Base-by-base conservation (phyloP, 2,797 vertebrate species). In the Thalassophryne amazonica region DNA sequence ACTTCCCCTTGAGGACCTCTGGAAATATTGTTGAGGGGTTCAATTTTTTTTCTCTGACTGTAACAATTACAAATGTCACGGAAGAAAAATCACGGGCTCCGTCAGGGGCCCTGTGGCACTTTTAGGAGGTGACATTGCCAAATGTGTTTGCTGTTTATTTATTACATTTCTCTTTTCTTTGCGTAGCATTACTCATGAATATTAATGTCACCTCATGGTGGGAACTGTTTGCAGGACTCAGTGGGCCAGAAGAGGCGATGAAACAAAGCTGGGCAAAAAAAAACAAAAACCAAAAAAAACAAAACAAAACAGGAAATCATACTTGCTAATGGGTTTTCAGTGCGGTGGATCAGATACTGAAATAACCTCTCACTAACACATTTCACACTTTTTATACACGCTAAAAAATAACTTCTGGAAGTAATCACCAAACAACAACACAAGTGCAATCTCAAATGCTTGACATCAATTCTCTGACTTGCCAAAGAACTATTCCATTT, bases 1-100 rank as follows among this genome's bases (percentile, higher is more conserved):
- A 2, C 45, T 67, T 78, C 88, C 87, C 88, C 88, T 60, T 27
- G 86, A 91, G 88, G 83, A 85, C 74, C 58, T 76, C 84, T 79
- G 73, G 76, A 91, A 90, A 83, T 89, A 85, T 87, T 62, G 68
- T 61, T 71, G 81, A 89, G 79, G 77, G 83, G 84, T 88, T 91
- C 40, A 29, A 15, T 48, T 46, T 91, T 88, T 80, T 66, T 88
- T 88, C 84, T 77, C 78, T 87, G 79, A 89, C 84, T 89, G 81
- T 83, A 91, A 90, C 89, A 93, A 92, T 93, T 93, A 91, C 86
- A 88, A 87, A 88, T 78, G 87, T 73, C 84, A 91, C 25, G 81
- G 78, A 92, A 92, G 86, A 90, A 86, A 88, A 90, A 90, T 86
- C 49, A 62, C 73, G 69, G 40, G 56, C 61, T 81, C 82, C 60